Evolutionary conservation across 2,888 invertebrate genomes (phyloP).

Genomic region (Adelphocoris suturalis): DNA sequence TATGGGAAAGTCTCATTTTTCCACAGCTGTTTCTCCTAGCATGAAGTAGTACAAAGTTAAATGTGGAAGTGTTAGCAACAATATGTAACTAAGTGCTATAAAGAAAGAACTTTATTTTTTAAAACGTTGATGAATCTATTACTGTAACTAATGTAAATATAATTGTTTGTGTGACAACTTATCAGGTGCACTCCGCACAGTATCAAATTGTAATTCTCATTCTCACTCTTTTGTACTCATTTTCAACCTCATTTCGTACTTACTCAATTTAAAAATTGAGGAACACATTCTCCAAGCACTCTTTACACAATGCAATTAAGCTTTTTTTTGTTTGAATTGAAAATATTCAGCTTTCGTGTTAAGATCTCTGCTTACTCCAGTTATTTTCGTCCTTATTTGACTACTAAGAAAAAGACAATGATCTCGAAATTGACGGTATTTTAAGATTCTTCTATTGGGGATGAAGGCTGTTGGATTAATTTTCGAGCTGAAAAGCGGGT

Average conservation of each 20-base stretch:
- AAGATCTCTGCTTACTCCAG: constrained; percentile 56
- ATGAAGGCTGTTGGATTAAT: not conserved
- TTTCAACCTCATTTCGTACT: constrained; percentile 9
- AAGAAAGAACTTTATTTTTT: constrained; percentile 10
- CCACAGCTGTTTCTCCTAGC: not conserved
- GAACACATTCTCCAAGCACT: constrained; percentile 30
- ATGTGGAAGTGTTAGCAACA: not conserved
- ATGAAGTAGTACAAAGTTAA: constrained; percentile 10
- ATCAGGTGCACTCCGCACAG: not conserved
- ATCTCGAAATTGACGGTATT: constrained; percentile 10
- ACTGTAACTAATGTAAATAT: constrained; percentile 9
- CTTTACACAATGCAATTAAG: constrained; percentile 2
- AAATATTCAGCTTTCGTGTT: constrained; percentile 60
- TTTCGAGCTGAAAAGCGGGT: too few species aligned
- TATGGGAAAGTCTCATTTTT: not conserved
- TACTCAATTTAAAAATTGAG: not conserved
- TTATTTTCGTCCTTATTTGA: not conserved
- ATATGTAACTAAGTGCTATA: not conserved
- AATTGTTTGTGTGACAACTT: not conserved
- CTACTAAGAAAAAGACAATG: not conserved
- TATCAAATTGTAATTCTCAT: not conserved
- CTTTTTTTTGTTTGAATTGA: not conserved
- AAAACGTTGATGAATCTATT: constrained; percentile 4
- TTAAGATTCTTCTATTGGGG: not conserved
- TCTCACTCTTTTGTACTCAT: not conserved